A percentile compares a stretch with the other conserved stretches of the same genome.
Evolutionary conservation across 2,888 invertebrate species (phyloP).

Genomic region (Nemurella pictetii): DNA sequence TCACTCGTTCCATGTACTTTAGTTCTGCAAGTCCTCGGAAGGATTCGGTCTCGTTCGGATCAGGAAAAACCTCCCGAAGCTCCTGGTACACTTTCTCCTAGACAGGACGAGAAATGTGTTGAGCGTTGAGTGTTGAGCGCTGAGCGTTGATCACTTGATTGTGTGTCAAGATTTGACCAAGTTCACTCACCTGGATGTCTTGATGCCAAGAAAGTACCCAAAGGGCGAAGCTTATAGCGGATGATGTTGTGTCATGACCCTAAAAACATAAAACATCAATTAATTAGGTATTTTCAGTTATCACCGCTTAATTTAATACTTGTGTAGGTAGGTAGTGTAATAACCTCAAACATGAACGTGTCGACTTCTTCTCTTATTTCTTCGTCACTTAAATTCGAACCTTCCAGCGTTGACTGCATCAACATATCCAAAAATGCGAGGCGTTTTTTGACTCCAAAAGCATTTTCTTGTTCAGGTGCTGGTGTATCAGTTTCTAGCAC

Average conservation of each 20-base stretch:
- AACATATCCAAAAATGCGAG: background rate
- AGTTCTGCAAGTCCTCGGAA: constrained; percentile 64
- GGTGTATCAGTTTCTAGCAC: background rate
- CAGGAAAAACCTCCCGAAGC: constrained; percentile 55
- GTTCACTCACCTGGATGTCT: constrained; percentile 20
- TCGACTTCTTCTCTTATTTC: background rate
- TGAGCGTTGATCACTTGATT: no score
- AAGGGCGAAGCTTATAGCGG: background rate
- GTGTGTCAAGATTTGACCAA: no score
- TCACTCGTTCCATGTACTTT: constrained; percentile 69
- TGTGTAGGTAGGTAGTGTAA: background rate
- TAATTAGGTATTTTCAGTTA: no score
- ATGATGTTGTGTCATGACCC: constrained; percentile 45
- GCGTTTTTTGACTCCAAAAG: background rate
- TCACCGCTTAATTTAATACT: no score
- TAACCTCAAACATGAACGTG: background rate
- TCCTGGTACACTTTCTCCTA: constrained; percentile 57
- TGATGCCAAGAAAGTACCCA: constrained; percentile 1
- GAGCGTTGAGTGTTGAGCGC: no score
- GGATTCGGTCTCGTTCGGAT: constrained; percentile 54
- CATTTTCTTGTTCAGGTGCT: background rate
- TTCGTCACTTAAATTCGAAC: background rate
- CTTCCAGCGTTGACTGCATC: background rate
- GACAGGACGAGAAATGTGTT: background rate
- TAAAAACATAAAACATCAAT: background rate